Percentiles rank a stretch among this genome's conserved stretches.
These are phyloP conservation scores for Falco naumanni DNA, from an alignment of 2,797 vertebrate species.

Conservation along the genomic window DNA sequence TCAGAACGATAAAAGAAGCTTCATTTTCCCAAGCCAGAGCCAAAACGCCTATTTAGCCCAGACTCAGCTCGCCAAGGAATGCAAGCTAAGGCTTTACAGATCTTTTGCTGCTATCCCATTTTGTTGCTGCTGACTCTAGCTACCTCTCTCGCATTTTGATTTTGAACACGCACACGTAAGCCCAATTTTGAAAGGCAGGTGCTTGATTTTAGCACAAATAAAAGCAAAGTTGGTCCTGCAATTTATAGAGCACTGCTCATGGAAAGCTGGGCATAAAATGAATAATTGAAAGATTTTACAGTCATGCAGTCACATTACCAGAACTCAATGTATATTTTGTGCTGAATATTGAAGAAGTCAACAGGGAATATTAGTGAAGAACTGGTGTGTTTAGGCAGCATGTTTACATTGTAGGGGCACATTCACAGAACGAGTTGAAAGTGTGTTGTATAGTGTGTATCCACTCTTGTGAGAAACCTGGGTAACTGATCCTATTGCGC, in stretches of 20 bases:
- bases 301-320: not conserved
- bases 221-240: not conserved
- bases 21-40: not conserved
- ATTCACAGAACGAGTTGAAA: not conserved
- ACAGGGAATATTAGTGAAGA: not conserved
- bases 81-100: not conserved
- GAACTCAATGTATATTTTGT: not conserved
- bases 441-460: not conserved
- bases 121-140: not conserved
- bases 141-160: not conserved
- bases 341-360: not conserved
- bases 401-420: not conserved
- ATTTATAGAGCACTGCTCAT: not conserved
- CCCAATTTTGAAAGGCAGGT: not conserved
- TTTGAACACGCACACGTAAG: not conserved
- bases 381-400: not conserved
- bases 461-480: not conserved
- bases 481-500: not conserved
- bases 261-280: not conserved
- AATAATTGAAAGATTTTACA: not conserved
- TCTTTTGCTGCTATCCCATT: not conserved
- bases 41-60: not conserved
- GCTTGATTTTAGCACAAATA: not conserved
- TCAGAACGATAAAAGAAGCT: not conserved
- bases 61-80: not conserved